Base-by-base conservation (phyloP, 53 echinoderm and acorn worm genomes). In the Echinometra lucunter region DNA sequence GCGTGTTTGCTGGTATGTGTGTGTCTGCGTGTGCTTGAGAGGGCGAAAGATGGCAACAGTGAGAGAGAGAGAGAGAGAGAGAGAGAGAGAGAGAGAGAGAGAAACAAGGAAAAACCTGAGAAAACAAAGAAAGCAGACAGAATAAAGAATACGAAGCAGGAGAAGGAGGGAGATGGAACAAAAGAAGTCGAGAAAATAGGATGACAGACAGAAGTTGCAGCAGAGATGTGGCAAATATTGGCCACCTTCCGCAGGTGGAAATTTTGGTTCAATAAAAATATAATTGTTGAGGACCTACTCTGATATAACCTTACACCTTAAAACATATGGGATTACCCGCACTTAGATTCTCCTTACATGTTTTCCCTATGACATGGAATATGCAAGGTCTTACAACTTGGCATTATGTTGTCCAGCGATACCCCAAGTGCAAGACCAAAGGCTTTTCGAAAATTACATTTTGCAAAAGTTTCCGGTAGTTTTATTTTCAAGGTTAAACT, bases 311-410 rank as follows among this genome's bases (percentile, higher is more conserved):
- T 12, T 35, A 85, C 85, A 49, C 85, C 85, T 49, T 28, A 27
- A 4, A 49, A 45, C 85, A 85, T 85, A 85, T 85, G 85, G 85
- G 53, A 85, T 85, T 85, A 85, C 85, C 45, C 85, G 44, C 25
- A 81, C 81, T 69, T 42, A 81, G 1, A 38, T 19, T 19, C 81
- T 0, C 45, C 45, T 49, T 85, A n/a, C 45, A n/a, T n/a, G n/a
- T 17, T 49, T 45, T 49, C 49, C 49, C 6, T 49, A 85, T 85
- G 85, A 85, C 81, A 81, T 44, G 44, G 1, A 49, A 85, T 47
- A 85, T 49, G 2, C n/a, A 15, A 19, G 49, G 27, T 47, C 27
- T 44, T n/a, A 13, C 21, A 11, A 49, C 6, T 85, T 27, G 53
- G 28, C 49, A 25, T 85, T 30, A 47, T 38, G 21, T 78, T 78